Percentiles rank a stretch among this genome's conserved stretches.
phyloP scores from a whole-genome alignment of 2,888 invertebrate species.

The Microctonus hyperodae region DNA sequence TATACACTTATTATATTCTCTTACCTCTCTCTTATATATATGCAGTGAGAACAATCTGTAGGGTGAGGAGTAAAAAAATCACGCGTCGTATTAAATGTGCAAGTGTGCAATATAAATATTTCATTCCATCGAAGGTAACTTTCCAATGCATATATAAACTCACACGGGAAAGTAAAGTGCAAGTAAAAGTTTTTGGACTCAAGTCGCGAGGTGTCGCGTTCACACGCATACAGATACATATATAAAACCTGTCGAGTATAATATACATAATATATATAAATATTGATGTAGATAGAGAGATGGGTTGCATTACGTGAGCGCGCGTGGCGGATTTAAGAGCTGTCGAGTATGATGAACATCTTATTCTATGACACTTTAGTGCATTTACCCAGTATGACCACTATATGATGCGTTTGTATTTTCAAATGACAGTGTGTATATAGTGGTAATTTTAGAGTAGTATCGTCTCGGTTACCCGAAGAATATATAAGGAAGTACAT shows the following conservation, averaged over 20 bases:
- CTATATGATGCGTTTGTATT: neutral
- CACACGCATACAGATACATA: conserved; percentile 7
- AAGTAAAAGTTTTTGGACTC: conserved; percentile 4
- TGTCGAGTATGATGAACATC: conserved; percentile 11
- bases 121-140: neutral
- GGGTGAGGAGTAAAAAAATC: neutral
- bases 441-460: neutral
- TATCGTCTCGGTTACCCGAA: conserved; percentile 10
- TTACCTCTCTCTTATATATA: neutral
- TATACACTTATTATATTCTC: neutral
- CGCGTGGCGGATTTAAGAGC: conserved; percentile 9
- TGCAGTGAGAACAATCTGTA: neutral
- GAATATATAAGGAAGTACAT: conserved; percentile 11
- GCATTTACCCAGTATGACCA: neutral
- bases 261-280: neutral
- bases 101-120: conserved; percentile 4
- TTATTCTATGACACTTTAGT: conserved; percentile 2
- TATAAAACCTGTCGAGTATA: neutral
- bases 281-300: too few relatives aligned
- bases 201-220: conserved; percentile 11
- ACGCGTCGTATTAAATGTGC: neutral
- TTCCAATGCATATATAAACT: conserved; percentile 13
- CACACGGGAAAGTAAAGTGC: conserved; percentile 13
- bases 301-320: neutral
- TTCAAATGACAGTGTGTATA: neutral